Percentiles rank a stretch among this genome's conserved stretches.
phyloP scores from a whole-genome alignment of 2,797 vertebrate species.

The Intellagama lesueurii region DNA sequence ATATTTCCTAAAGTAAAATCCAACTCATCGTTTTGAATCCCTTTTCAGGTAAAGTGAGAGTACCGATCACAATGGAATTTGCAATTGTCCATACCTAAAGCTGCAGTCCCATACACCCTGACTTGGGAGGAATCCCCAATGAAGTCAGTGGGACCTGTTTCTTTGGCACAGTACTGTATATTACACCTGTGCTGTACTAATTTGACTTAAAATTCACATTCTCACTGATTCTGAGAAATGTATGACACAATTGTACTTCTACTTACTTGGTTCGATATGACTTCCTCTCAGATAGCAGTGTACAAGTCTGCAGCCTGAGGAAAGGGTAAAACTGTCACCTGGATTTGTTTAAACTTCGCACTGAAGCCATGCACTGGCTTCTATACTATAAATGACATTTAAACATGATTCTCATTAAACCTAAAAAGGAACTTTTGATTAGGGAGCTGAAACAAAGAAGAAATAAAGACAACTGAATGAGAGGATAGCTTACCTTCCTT shows the following conservation, averaged over 20 bases:
- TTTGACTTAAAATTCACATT: slow-evolving; percentile 24
- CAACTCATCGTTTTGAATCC: neutral
- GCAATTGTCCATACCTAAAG: slow-evolving; percentile 14
- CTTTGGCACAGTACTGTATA: neutral
- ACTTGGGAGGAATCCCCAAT: neutral
- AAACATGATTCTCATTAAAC: neutral
- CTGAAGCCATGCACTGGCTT: slow-evolving; percentile 15
- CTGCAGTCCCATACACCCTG: neutral
- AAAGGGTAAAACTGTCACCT: slow-evolving; percentile 13
- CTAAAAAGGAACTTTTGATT: slow-evolving; percentile 10
- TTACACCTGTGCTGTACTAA: neutral
- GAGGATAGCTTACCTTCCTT: slow-evolving; percentile 62
- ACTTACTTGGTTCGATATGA: neutral
- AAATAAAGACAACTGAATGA: slow-evolving; percentile 30
- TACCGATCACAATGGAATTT: neutral
- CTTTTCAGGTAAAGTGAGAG: neutral
- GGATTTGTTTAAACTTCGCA: slow-evolving; percentile 11
- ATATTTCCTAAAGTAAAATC: slow-evolving; percentile 10
- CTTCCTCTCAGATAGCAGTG: neutral
- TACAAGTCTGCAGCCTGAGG: neutral
- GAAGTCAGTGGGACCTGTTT: neutral
- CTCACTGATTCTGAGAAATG: slow-evolving; percentile 18
- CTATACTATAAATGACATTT: neutral
- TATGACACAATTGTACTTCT: neutral
- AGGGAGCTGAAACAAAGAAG: slow-evolving; percentile 41